These are phyloP conservation scores for Orchesella cincta DNA, from an alignment of 1,140 invertebrate genomes.

Conservation along the genomic window DNA sequence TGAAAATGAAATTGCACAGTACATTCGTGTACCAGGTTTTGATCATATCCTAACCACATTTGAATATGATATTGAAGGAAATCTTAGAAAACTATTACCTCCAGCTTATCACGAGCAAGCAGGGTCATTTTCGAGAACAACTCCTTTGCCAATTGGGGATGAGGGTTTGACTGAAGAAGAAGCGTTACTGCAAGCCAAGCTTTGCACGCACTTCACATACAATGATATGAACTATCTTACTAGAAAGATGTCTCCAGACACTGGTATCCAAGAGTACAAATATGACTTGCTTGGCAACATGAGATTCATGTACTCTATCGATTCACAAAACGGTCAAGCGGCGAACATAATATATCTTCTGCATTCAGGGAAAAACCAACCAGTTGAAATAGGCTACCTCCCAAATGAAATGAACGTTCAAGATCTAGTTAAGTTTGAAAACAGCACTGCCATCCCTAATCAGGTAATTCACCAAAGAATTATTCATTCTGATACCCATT, in stretches of 20 bases:
- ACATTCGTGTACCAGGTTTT: slow-evolving; percentile 11
- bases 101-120: slow-evolving; percentile 27
- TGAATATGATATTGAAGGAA: slow-evolving; percentile 29
- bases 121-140: background rate
- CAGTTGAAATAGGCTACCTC: background rate
- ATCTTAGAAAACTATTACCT: slow-evolving; percentile 27
- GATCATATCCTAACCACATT: slow-evolving; percentile 30
- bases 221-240: background rate
- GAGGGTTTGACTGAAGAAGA: background rate
- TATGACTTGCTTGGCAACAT: background rate
- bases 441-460: background rate
- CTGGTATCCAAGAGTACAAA: background rate
- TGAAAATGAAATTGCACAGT: background rate
- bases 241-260: background rate
- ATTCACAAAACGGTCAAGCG: background rate
- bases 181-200: background rate
- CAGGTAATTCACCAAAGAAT: background rate
- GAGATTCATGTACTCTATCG: background rate
- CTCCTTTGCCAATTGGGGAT: background rate
- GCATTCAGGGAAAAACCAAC: background rate
- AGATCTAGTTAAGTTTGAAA: background rate
- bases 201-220: background rate
- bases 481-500: background rate
- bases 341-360: background rate
- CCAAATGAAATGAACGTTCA: background rate